Evolutionary conservation across 1,140 invertebrate species (phyloP).

Genomic region (Papilio machaon): DNA sequence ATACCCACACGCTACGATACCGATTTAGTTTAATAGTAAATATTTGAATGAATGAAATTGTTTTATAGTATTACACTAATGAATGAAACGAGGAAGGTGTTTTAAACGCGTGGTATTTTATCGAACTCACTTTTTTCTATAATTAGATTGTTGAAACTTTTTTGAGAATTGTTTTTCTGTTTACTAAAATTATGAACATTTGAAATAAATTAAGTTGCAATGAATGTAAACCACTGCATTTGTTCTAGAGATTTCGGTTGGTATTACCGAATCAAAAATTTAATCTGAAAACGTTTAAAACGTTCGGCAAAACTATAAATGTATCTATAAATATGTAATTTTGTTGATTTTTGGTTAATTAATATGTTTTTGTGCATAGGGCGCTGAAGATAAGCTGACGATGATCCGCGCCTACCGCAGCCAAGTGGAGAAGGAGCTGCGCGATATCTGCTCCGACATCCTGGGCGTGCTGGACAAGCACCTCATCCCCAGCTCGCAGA

Average conservation of each 20-base stretch:
- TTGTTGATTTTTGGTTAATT: neutral
- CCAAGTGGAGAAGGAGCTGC: slow-evolving; percentile 97
- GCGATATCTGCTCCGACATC: slow-evolving; percentile 98
- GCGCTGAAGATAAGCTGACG: slow-evolving; percentile 93
- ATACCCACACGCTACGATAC: slow-evolving; percentile 11
- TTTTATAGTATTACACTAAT: neutral
- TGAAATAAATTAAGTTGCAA: no score
- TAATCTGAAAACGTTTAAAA: neutral
- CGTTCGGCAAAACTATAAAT: neutral
- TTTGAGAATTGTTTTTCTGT: no score
- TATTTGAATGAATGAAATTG: slow-evolving; percentile 15
- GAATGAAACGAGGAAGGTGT: neutral
- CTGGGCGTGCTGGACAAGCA: slow-evolving; percentile 96
- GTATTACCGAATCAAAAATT: no score
- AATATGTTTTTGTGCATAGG: slow-evolving; percentile 72
- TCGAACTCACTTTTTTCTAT: neutral
- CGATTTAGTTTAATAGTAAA: neutral
- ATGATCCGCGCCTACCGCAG: slow-evolving; percentile 97
- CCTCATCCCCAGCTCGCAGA: slow-evolving; percentile 94
- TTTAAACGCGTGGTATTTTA: neutral
- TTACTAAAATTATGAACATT: no score
- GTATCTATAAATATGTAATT: neutral
- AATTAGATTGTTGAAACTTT: neutral
- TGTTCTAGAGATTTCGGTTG: no score
- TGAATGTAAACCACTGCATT: no score